These are phyloP conservation scores for Bombus superbus DNA, from an alignment of 1,140 invertebrate genomes.

Conservation along the genomic window DNA sequence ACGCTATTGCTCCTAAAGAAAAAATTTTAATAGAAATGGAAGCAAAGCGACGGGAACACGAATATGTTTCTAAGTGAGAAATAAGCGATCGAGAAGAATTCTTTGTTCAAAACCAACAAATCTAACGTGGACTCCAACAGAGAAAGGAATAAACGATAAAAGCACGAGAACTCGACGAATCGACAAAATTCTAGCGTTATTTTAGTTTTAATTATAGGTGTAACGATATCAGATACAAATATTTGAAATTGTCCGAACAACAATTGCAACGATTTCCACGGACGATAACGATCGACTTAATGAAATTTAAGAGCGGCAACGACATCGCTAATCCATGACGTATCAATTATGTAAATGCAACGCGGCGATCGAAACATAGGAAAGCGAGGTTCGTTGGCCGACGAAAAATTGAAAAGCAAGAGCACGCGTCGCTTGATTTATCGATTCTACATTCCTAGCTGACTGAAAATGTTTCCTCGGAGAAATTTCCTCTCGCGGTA, in stretches of 20 bases:
- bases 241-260: background rate
- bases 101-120: no score
- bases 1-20: background rate
- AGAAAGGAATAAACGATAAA: background rate
- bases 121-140: background rate
- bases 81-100: background rate
- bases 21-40: background rate
- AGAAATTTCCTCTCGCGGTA: slow-evolving; percentile 8
- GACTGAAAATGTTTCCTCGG: slow-evolving; percentile 23
- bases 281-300: background rate
- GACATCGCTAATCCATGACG: background rate
- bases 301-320: background rate
- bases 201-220: no score
- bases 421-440: slow-evolving; percentile 25
- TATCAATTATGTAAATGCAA: slow-evolving; percentile 25
- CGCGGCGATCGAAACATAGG: slow-evolving; percentile 2
- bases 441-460: background rate
- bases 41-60: rapidly evolving
- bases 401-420: slow-evolving; percentile 33
- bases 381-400: slow-evolving; percentile 13
- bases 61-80: background rate
- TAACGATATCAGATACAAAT: background rate
- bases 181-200: background rate
- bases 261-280: background rate
- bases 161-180: background rate